Conservation (phyloP, 64 coral and sea anemone genomes). For the Stylophora pistillata region DNA sequence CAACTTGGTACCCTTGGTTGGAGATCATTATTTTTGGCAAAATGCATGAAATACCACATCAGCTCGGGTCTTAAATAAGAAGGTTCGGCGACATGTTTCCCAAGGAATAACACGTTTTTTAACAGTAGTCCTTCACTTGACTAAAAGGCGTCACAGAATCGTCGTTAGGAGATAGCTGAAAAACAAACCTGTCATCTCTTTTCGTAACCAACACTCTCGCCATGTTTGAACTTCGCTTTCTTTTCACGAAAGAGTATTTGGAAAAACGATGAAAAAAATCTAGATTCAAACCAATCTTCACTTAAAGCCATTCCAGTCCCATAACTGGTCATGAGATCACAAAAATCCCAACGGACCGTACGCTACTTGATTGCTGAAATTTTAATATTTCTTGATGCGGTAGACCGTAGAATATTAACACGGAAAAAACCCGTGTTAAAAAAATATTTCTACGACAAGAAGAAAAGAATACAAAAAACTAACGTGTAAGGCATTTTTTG, state of each 20-base stretch:
- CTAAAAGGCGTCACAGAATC: neutral
- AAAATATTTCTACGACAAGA: neutral
- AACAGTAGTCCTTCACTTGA: no score
- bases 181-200: neutral
- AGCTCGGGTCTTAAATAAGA: no score
- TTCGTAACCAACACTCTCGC: neutral
- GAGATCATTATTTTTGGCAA: no score
- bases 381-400: slow-evolving; percentile 1
- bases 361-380: neutral
- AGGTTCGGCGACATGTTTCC: no score
- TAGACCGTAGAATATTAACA: neutral
- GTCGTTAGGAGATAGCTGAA: slow-evolving; percentile 1
- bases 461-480: neutral
- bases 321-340: neutral
- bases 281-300: neutral
- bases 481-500: neutral
- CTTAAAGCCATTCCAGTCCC: neutral
- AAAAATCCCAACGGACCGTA: slow-evolving; percentile 6
- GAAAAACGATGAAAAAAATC: neutral
- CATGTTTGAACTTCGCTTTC: slow-evolving; percentile 24
- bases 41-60: no score
- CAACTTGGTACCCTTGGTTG: no score
- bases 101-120: no score
- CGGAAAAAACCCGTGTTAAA: slow-evolving; percentile 13
- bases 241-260: neutral